Base-by-base conservation (phyloP, 2,113 vertebrate species). In the Dendropsophus ebraccatus region DNA sequence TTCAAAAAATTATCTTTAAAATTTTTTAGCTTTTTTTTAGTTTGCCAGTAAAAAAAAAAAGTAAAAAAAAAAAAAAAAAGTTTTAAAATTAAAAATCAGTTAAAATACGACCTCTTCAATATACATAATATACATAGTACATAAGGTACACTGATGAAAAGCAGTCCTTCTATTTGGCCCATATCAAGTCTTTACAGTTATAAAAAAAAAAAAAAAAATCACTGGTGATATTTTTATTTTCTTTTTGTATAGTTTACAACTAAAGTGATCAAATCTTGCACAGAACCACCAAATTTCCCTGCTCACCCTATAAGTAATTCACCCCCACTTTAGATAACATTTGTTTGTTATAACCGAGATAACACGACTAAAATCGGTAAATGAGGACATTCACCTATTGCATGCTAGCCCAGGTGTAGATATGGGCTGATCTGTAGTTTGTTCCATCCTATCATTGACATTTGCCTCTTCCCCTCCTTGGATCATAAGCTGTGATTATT, bases 401-500 rank as follows among this genome's bases (percentile, higher is more conserved):
- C 37, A n/a, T 10, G 65, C 19, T 74, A 13, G 37, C 72, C 14
- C 5, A 7, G 72, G 72, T n/a, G 23, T 74, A 49, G n/a, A 74
- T 13, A 49, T 25, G 12, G 41, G 23, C 41, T 28, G 1, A 13
- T 47, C 21, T n/a, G 72, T 13, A 73, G 19, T 25, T n/a, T 35
- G 4, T 37, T n/a, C 17, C 37, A 62, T 62, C 21, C 7, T 12
- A 62, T 41, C 25, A 58, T 45, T 45, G 16, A 28, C 23, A 8
- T 45, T 37, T n/a, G n/a, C 77, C 54, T 32, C 73, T 30, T 54
- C 47, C 25, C 23, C 49, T 52, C 25, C 47, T 79, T 28, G 32
- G 37, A 41, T 81, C 56, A 81, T 25, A 58, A 81, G 35, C 56
- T 62, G 56, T 62, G 78, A 47, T 62, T 45, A 65, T 35, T 10